Base-by-base conservation (phyloP, 2,113 vertebrate species). In the Istiophorus platypterus region DNA sequence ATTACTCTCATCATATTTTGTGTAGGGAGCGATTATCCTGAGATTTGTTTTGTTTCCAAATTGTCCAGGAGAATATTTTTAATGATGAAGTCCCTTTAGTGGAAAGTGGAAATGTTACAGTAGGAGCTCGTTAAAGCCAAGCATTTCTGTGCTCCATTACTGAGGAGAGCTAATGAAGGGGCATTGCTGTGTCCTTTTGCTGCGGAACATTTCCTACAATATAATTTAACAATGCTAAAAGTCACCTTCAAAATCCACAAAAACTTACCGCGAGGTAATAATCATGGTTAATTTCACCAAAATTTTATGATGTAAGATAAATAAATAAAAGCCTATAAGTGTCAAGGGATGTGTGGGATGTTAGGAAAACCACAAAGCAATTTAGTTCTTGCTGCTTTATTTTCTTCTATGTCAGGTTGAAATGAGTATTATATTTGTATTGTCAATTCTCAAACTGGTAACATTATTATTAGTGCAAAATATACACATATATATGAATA, bases 11-110 rank as follows among this genome's bases (percentile, higher is more conserved):
- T 80, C 80, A 72, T 62, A 80, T 88, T 91, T 69, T 75, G 73
- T 85, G 82, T 34, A 26, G 41, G 62, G 31, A 63, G 80, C 26
- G 49, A 88, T 75, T 81, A 85, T 76, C 45, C 58, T 58, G 71
- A 64, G 78, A 82, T 91, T 63, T 84, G 63, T 88, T 86, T 84
- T 58, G 78, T 84, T 88, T 90, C 71, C 78, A 90, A 89, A 89
- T 83, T 84, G 81, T 86, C 70, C 54, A 17, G 63, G 63, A 79
- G 88, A 87, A 80, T 62, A 72, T 78, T 74, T 77, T 87, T 89
- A 71, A 91, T 90, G 79, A 79, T 73, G 37, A 76, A 72, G 62
- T 75, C 61, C 78, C 85, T 90, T 85, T 79, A 88, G 82, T 84
- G 58, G 67, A 84, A 85, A 76, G 81, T 70, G 75, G 72, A 84